Evolutionary conservation across 2,797 vertebrate species (phyloP), one percentile per base, ranked within the genome.

Genomic region (Anisognathus igniventris): DNA sequence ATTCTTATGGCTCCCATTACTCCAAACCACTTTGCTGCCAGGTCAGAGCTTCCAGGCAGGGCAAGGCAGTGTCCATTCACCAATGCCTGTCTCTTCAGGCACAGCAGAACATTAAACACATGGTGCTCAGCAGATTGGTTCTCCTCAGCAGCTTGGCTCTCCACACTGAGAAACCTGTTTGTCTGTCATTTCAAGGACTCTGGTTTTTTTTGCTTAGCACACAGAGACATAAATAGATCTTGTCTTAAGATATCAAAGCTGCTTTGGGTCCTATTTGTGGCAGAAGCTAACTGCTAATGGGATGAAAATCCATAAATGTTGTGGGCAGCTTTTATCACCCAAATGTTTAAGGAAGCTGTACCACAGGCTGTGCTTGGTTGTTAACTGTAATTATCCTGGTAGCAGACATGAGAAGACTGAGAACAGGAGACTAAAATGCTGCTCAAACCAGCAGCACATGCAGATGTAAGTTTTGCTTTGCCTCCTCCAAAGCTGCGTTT

Each of bases 1-100:
- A 70, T 78, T n/a, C 87, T 94, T 93, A 90, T 90, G 91, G 92
- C 66, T 96, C 82, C 86, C 33, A 14, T 94, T 95, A 86, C 90
- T 89, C 70, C 5, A 7, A 47, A 66, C 6, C 1, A 4, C 72
- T 79, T 30, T 27, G 37, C 83, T 96, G 90, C 93, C 93, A 96
- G 77, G 50, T 88, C 74, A 23, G 78, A 56, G n/a, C 73, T 92
- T 86, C 73, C 83, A 87, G 82, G 61, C 81, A 64, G 56, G 7
- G 42, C 53, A 54, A 57, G 66, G 58, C 51, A 92, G 67, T 22
- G 65, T 80, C 88, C 90, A 50, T 94, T 95, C 96, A 86, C 40
- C 45, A 57, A n/a, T 17, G 31, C 60, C 22, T 57, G 86, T 85
- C 45, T 86, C 62, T 20, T 17, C 42, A 42, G 67, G 65, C 76